Conservation (phyloP, 2,797 vertebrate genomes). For the Lacerta bilineata region DNA sequence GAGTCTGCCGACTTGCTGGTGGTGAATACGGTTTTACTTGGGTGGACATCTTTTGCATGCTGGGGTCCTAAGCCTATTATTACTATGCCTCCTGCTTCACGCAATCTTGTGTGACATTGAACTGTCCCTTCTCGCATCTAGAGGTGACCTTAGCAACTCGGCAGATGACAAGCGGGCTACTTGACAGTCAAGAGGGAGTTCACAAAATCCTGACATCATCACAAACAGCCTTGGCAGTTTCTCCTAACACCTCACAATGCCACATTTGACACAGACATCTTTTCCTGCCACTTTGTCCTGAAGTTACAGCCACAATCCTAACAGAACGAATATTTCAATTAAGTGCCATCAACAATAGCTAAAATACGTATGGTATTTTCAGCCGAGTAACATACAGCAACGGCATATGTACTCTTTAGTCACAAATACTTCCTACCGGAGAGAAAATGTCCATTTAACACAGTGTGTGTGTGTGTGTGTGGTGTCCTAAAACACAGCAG, state of each 20-base stretch:
- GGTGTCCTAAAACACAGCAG: slow-evolving; percentile 17
- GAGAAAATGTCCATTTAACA: not conserved
- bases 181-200: slow-evolving; percentile 64
- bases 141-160: slow-evolving; percentile 68
- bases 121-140: slow-evolving; percentile 62
- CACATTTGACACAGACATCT: slow-evolving; percentile 2
- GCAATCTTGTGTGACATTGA: slow-evolving; percentile 70
- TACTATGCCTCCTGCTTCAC: slow-evolving; percentile 39
- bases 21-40: slow-evolving; percentile 14
- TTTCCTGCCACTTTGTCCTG: slow-evolving; percentile 39
- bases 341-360: slow-evolving; percentile 31
- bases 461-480: not conserved
- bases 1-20: slow-evolving; percentile 13
- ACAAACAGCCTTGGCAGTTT: slow-evolving; percentile 56
- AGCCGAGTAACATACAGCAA: slow-evolving; percentile 14
- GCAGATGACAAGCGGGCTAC: slow-evolving; percentile 42
- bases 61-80: slow-evolving; percentile 33
- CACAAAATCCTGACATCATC: slow-evolving; percentile 59
- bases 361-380: slow-evolving; percentile 27
- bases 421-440: slow-evolving; percentile 5
- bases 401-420: not conserved
- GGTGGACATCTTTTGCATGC: not conserved
- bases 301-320: not conserved
- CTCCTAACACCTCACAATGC: slow-evolving; percentile 41
- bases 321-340: slow-evolving; percentile 40